Percentiles rank a stretch among this genome's conserved stretches.
phyloP scores from a whole-genome alignment of 2,113 vertebrate genomes.

The Leucosticte australis region DNA sequence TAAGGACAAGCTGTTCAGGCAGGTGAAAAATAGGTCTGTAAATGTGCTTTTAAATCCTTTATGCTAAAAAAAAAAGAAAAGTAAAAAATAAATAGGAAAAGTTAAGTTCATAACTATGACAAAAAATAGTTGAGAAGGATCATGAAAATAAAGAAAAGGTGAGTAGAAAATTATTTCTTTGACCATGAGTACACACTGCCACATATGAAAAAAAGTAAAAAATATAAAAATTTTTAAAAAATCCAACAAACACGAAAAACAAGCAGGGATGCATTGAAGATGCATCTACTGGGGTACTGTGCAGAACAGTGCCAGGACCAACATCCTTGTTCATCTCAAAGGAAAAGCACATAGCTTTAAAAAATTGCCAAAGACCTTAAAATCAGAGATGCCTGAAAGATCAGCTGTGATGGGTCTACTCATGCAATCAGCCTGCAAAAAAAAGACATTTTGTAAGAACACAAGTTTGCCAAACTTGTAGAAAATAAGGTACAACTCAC shows the following conservation, averaged over 20 bases:
- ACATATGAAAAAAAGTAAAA: neutral
- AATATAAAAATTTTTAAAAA: neutral
- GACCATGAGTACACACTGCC: neutral
- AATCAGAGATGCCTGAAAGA: neutral
- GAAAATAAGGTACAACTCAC: fast-evolving
- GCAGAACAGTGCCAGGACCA: neutral
- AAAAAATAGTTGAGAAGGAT: neutral
- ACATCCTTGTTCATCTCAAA: neutral
- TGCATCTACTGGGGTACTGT: fast-evolving
- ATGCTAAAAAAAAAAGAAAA: neutral
- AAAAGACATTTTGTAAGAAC: neutral
- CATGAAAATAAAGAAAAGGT: neutral
- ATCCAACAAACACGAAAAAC: neutral
- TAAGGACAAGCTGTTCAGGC: neutral
- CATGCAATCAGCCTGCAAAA: neutral
- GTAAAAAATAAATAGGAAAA: neutral
- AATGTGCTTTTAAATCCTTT: neutral
- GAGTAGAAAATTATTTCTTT: neutral
- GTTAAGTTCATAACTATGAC: fast-evolving
- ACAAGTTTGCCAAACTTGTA: fast-evolving
- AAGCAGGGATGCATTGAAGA: neutral
- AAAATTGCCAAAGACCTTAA: neutral
- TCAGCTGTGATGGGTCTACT: neutral
- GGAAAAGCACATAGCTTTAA: neutral
- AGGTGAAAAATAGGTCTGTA: neutral